Evolutionary conservation across 1,140 invertebrate species (phyloP).

Genomic region (Nephila pilipes): DNA sequence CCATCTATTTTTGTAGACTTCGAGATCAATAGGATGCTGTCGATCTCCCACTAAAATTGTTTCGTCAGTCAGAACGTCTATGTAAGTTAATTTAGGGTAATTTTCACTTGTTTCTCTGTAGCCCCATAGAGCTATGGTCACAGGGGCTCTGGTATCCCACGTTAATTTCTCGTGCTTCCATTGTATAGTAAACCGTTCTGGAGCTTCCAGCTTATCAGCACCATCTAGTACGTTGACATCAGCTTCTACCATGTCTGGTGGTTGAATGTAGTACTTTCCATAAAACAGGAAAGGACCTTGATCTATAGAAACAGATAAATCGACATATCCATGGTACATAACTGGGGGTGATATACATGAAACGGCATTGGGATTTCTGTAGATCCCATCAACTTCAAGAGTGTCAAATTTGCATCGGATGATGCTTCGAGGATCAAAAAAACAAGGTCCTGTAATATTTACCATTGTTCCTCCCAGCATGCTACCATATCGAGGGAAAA

Average conservation of each 20-base stretch:
- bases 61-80: slow-evolving; percentile 76
- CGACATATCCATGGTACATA: slow-evolving; percentile 94
- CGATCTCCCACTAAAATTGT: slow-evolving; percentile 51
- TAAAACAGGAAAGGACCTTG: slow-evolving; percentile 93
- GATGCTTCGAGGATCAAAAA: slow-evolving; percentile 85
- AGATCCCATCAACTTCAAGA: slow-evolving; percentile 79
- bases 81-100: slow-evolving; percentile 79
- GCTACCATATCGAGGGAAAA: slow-evolving; percentile 95
- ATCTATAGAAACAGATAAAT: slow-evolving; percentile 91
- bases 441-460: slow-evolving; percentile 97
- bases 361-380: slow-evolving; percentile 86
- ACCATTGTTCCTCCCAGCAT: slow-evolving; percentile 97
- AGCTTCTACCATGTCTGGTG: slow-evolving; percentile 79
- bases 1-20: slow-evolving; percentile 85
- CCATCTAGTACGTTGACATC: slow-evolving; percentile 78
- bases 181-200: slow-evolving; percentile 76
- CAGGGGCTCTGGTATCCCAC: slow-evolving; percentile 68
- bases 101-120: slow-evolving; percentile 78
- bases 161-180: slow-evolving; percentile 79
- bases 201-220: slow-evolving; percentile 78
- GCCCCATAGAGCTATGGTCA: slow-evolving; percentile 78
- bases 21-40: slow-evolving; percentile 63
- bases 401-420: slow-evolving; percentile 86
- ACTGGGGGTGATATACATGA: slow-evolving; percentile 93
- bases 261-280: slow-evolving; percentile 92